Evolutionary conservation across 1,140 invertebrate genomes (phyloP), one percentile per base, ranked within the genome.

Genomic region (Diorhabda carinulata): DNA sequence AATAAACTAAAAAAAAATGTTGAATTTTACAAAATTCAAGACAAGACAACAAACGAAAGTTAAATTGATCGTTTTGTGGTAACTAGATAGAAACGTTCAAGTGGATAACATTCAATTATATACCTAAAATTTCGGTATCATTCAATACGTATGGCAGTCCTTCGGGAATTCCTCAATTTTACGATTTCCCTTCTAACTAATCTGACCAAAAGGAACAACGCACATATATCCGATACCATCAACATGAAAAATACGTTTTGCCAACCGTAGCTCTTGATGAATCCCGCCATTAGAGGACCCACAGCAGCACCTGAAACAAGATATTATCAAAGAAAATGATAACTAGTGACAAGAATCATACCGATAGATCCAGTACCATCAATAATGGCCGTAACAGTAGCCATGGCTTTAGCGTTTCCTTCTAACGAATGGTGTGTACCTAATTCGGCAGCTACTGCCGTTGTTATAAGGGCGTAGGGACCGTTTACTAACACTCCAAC

Each of bases 321-420:
- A 66, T 40, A 41, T 47, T 47, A 65, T 5, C 45, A 52, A 52
- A 52, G 1, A 52, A 52, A 5, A 52, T 6, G 45, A 6, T 52
- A 52, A 52, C 5, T 52, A 52, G 8, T 52, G 45, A 52, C 8
- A 6, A 52, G 5, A 9, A 52, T 52, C 45, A 52, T 76, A 91
- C 91, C 92, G 67, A 97, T 90, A 63, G 94, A 96, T 1, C 96
- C 96, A 4, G 95, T 98, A 47, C 96, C 96, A 83, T 98, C 97
- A 66, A 98, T 98, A 73, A 98, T 97, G 6, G 96, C 94, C 8
- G 96, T 96, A 1, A 98, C 96, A 2, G 96, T 98, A 3, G 96
- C 95, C 59, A 98, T 81, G 7, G 96, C 96, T 82, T 92, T 94
- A 0, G 93, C 84, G 83, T 95, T 95, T 1, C 92, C 92, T 65